Evolutionary conservation across 1,140 invertebrate genomes (phyloP), one percentile per base, ranked within the genome.

Genomic region (Drosophila sucinea): DNA sequence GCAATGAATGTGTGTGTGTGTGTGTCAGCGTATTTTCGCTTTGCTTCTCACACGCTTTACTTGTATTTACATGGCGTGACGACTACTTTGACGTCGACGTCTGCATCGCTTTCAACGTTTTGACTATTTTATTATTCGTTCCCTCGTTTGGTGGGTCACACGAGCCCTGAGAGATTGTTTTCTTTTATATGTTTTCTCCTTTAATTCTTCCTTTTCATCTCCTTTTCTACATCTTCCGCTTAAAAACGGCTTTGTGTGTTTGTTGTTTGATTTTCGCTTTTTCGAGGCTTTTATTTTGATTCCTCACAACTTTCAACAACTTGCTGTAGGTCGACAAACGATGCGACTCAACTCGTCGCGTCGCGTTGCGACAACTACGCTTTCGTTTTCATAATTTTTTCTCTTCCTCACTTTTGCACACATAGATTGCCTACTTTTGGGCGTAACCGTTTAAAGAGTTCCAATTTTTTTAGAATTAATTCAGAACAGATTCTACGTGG

Each of bases 91-190:
- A 1, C 32, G 66, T 65, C 54, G 38, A 33, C 27, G 57, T 63
- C 71, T 35, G n/a, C 32, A 51, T 71, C 40, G 69, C 64, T 61
- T 35, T 35, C 25, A 55, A 38, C 62, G 76, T 29, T 67, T 78
- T 77, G 76, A 77, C 84, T 81, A 89, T 89, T 87, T 87, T 87
- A 87, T 83, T 87, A 89, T 73, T 76, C 73, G 73, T 68, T 75
- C 72, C 67, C 76, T 87, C 76, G 44, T 51, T 51, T 51, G 44
- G 23, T 51, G 44, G 83, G 84, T 89, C 83, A 87, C 79, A 89
- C 83, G 84, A 89, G 84, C 71, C 67, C 61, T 41, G 10, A 33
- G 30, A 64, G 33, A 17, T 65, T 68, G 77, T 79, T 73, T 76
- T 66, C 66, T 69, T 66, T 73, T 71, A 65, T 70, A 67, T 56